phyloP scores from a whole-genome alignment of 2,113 vertebrate species.

The Arenaria interpres region DNA sequence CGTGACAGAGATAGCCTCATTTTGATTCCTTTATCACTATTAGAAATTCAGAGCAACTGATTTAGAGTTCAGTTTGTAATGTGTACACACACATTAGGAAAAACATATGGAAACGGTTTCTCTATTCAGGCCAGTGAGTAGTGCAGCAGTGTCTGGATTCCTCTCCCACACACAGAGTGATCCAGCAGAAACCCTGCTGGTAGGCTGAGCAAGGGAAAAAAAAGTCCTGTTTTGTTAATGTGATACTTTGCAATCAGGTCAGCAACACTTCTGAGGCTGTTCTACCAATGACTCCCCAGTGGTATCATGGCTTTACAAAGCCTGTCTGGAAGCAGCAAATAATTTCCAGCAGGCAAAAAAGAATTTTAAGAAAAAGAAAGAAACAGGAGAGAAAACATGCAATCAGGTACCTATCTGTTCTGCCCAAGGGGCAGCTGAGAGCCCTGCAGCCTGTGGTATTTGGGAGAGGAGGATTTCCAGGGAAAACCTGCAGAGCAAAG shows the following conservation, averaged over 20 bases:
- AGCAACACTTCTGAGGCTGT: conserved; percentile 6
- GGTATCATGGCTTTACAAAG: conserved; percentile 11
- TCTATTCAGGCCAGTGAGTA: conserved; percentile 51
- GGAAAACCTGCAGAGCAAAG: background rate
- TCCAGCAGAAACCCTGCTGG: background rate
- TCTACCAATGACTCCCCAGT: conserved; percentile 2
- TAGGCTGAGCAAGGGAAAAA: background rate
- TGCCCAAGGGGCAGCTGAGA: background rate
- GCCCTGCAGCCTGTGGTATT: background rate
- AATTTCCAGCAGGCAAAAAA: conserved; percentile 34
- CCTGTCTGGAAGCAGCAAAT: conserved; percentile 31
- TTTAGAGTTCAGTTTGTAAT: background rate
- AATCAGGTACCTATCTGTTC: background rate
- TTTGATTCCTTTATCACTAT: background rate
- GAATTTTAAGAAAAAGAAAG: background rate
- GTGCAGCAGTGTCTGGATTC: conserved; percentile 23
- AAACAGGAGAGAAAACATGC: background rate
- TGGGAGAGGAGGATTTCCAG: background rate
- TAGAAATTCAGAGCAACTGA: conserved; percentile 2
- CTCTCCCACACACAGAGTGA: conserved; percentile 15
- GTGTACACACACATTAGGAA: conserved; percentile 5
- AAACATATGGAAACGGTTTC: conserved; percentile 35
- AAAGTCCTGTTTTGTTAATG: background rate
- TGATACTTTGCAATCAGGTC: conserved; percentile 37
- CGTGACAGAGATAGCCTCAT: background rate